These are phyloP conservation scores for Lynx canadensis DNA, from an alignment of 2,113 vertebrate species.

Conservation along the genomic window DNA sequence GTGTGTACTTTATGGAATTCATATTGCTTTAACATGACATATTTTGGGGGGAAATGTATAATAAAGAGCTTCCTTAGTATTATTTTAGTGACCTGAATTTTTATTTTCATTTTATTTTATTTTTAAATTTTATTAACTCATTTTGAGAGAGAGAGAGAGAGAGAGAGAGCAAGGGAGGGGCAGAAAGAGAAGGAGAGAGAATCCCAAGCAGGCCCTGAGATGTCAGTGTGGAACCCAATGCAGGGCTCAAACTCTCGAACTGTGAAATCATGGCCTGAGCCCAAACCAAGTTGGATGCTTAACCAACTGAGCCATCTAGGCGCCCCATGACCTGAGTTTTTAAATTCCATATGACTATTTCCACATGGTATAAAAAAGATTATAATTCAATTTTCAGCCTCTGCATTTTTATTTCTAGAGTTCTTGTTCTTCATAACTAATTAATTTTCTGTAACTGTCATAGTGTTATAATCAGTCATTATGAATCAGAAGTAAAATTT, in stretches of 20 bases:
- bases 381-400: conserved; percentile 37
- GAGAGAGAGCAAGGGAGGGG: no score
- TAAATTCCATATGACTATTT: conserved; percentile 49
- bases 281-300: no score
- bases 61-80: conserved; percentile 45
- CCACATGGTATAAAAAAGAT: conserved; percentile 52
- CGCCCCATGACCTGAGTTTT: background rate
- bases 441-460: conserved; percentile 79
- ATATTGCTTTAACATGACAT: background rate
- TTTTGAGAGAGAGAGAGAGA: no score
- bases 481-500: conserved; percentile 82
- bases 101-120: background rate
- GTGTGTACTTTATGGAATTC: background rate
- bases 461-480: conserved; percentile 76
- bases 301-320: no score
- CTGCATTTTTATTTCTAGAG: conserved; percentile 80
- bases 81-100: conserved; percentile 45
- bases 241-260: no score
- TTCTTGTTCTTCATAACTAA: conserved; percentile 79
- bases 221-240: no score
- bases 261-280: no score
- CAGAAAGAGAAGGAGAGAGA: no score
- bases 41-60: background rate
- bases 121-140: no score
- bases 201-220: no score